A percentile compares a stretch with the other conserved stretches of the same genome.
These are phyloP conservation scores for Micoletzkya japonica DNA, from an alignment of 2,888 invertebrate genomes.

Conservation along the genomic window DNA sequence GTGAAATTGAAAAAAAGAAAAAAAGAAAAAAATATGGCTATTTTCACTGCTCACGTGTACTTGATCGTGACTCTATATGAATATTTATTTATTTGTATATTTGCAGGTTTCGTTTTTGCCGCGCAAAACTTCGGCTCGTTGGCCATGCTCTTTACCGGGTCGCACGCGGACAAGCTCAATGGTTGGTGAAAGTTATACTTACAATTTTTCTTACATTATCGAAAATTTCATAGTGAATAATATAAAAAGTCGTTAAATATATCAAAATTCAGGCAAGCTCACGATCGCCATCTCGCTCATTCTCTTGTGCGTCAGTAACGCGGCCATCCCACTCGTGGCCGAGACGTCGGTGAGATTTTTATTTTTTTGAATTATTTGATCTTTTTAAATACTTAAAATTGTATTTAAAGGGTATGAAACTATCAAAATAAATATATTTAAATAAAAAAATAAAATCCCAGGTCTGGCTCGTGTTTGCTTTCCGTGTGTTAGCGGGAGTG, in stretches of 20 bases:
- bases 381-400: background rate
- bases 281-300: slow-evolving; percentile 50
- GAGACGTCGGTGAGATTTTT: slow-evolving; percentile 49
- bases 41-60: no score
- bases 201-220: background rate
- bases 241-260: background rate
- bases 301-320: slow-evolving; percentile 54
- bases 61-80: no score
- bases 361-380: no score
- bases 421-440: background rate
- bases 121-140: slow-evolving; percentile 61
- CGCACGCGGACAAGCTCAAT: slow-evolving; percentile 58
- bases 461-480: slow-evolving; percentile 40
- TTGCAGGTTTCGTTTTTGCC: slow-evolving; percentile 57
- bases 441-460: background rate
- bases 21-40: no score
- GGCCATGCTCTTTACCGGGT: slow-evolving; percentile 56
- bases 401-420: background rate
- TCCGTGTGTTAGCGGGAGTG: slow-evolving; percentile 53
- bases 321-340: slow-evolving; percentile 51
- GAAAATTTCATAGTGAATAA: no score
- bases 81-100: no score
- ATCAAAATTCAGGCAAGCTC: slow-evolving; percentile 46
- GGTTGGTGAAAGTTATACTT: slow-evolving; percentile 3
- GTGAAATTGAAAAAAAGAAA: background rate